Percentiles rank a stretch among this genome's conserved stretches.
These are phyloP conservation scores for Pristionchus maxplancki DNA, from an alignment of 2,888 invertebrate species.

Conservation along the genomic window DNA sequence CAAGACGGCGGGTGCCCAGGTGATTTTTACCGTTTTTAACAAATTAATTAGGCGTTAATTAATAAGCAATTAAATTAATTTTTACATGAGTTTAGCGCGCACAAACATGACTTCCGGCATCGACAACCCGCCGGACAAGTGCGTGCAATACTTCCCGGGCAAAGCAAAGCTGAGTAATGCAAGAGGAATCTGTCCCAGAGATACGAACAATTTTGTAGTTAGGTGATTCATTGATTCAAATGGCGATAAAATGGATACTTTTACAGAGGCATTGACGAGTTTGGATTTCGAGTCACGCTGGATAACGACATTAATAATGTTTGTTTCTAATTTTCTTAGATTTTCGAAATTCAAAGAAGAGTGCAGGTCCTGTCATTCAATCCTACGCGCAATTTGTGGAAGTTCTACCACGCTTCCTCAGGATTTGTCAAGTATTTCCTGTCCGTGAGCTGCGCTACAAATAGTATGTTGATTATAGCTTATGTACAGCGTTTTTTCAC, in stretches of 20 bases:
- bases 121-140: neutral
- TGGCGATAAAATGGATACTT: neutral
- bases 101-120: neutral
- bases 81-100: neutral
- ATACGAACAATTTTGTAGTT: neutral
- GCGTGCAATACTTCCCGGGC: neutral
- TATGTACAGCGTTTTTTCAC: neutral
- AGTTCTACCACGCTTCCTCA: neutral
- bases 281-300: neutral
- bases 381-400: neutral
- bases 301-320: neutral
- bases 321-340: neutral
- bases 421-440: neutral
- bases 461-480: neutral
- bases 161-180: neutral
- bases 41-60: no score
- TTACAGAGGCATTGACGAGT: constrained; percentile 2
- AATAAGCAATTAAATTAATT: neutral
- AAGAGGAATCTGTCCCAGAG: neutral
- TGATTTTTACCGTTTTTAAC: no score
- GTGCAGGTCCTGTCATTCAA: neutral
- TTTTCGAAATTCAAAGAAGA: no score
- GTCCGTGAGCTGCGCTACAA: neutral
- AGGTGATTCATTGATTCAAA: neutral
- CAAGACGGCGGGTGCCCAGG: neutral